Percentiles rank a stretch among this genome's conserved stretches.
Evolutionary conservation across 2,888 invertebrate species (phyloP).

Genomic region (Nipponacmea schrenckii): DNA sequence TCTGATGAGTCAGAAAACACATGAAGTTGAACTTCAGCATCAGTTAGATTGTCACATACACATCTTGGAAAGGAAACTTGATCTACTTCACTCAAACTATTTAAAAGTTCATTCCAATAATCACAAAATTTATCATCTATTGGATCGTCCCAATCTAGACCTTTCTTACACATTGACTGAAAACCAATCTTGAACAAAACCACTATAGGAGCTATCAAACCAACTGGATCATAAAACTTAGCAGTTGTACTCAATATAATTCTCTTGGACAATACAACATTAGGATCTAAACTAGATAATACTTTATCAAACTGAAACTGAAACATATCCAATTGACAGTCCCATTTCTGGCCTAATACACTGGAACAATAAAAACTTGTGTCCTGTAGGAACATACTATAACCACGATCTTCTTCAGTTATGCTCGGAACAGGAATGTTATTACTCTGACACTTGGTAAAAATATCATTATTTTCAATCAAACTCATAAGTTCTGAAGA

Average conservation of each 20-base stretch:
- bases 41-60: neutral
- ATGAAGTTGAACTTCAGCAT: neutral
- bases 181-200: neutral
- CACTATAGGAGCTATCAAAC: neutral
- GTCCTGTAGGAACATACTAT: neutral
- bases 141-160: neutral
- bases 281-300: neutral
- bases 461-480: neutral
- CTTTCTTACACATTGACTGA: too few species aligned
- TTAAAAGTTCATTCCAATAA: neutral
- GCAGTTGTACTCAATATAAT: neutral
- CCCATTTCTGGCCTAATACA: neutral
- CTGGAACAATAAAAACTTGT: neutral
- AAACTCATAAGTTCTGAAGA: neutral
- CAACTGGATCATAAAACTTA: neutral
- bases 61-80: neutral
- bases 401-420: neutral
- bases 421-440: neutral
- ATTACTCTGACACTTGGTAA: neutral
- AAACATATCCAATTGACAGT: neutral
- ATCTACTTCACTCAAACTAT: neutral
- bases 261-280: neutral
- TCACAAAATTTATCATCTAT: too few species aligned
- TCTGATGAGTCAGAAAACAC: neutral
- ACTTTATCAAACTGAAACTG: neutral